Conservation (phyloP, 2,797 vertebrate genomes). For the Squalus acanthias region DNA sequence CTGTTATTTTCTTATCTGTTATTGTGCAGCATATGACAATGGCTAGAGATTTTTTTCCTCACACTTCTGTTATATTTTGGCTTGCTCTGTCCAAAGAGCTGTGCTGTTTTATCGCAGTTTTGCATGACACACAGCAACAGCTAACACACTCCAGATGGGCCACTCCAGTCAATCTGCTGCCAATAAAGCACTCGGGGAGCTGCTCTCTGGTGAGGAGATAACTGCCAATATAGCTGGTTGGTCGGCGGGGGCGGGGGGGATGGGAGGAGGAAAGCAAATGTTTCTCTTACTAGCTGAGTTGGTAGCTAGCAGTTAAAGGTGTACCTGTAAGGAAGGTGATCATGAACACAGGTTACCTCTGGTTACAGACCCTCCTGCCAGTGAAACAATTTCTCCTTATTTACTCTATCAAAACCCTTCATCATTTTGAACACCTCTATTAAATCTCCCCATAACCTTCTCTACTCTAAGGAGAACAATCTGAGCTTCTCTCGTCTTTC, state of each 20-base stretch:
- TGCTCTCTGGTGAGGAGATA: not conserved
- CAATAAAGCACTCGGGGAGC: not conserved
- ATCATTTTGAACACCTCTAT: no score
- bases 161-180: not conserved
- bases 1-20: not conserved
- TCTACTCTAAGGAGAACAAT: no score
- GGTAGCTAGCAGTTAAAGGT: not conserved
- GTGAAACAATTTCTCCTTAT: no score
- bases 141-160: constrained; percentile 22
- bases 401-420: no score
- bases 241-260: not conserved
- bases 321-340: not conserved
- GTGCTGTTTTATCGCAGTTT: not conserved
- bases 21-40: not conserved
- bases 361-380: no score
- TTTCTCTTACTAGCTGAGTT: not conserved
- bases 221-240: not conserved
- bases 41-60: not conserved
- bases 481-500: no score
- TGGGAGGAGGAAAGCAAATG: not conserved
- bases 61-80: not conserved
- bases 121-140: constrained; percentile 25
- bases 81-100: not conserved
- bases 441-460: no score
- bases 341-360: not conserved